phyloP scores from a whole-genome alignment of 2,888 invertebrate species.

The Leptinotarsa peninsularis region DNA sequence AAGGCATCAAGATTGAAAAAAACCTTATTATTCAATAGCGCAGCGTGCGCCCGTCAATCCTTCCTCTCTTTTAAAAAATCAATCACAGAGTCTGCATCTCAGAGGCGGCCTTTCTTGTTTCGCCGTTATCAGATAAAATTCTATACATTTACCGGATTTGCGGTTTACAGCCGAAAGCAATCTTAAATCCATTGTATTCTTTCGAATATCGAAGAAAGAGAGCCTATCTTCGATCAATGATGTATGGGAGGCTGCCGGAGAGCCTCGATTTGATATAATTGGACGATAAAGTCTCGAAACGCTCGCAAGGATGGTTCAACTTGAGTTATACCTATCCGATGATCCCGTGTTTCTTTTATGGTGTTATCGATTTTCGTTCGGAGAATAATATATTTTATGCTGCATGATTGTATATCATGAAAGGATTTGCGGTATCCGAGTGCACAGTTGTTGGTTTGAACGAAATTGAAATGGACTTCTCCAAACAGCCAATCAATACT shows the following conservation, averaged over 20 bases:
- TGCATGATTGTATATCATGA: conserved; percentile 6
- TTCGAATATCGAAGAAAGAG: conserved; percentile 48
- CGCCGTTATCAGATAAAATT: conserved; percentile 13
- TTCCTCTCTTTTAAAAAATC: neutral
- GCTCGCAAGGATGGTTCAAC: conserved; percentile 24
- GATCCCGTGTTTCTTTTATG: conserved; percentile 36
- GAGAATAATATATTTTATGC: conserved; percentile 20
- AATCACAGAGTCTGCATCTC: neutral
- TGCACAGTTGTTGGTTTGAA: no score
- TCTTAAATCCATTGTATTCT: conserved; percentile 57
- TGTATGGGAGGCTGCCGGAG: conserved; percentile 59
- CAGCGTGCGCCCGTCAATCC: neutral
- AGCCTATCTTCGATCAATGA: conserved; percentile 58
- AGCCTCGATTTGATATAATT: conserved; percentile 63
- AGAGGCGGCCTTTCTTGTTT: neutral
- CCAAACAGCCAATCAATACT: no score
- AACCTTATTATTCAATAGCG: neutral
- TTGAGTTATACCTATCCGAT: conserved; percentile 35
- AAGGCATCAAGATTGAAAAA: neutral
- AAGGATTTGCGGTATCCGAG: neutral
- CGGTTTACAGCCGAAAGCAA: conserved; percentile 52
- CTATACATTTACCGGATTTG: conserved; percentile 55
- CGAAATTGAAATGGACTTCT: no score
- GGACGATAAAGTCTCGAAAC: conserved; percentile 58
- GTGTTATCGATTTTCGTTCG: conserved; percentile 27